A percentile compares a stretch with the other conserved stretches of the same genome.
Conservation (phyloP, 2,797 vertebrate species). For the Sylvia borin region DNA sequence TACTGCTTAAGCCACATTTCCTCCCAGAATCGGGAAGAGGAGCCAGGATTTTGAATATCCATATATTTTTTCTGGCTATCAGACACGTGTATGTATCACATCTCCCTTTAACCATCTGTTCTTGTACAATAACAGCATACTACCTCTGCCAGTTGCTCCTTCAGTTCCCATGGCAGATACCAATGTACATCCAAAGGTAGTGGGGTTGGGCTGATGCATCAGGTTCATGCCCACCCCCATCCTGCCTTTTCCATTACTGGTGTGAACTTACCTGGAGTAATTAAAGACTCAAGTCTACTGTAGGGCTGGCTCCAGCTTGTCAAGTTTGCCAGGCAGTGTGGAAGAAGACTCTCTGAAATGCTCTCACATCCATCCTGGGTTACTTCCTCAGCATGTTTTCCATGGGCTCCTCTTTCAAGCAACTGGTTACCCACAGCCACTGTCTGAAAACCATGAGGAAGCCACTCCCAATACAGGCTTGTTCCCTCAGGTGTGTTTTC, state of each 20-base stretch:
- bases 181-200: neutral
- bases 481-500: neutral
- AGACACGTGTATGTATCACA: neutral
- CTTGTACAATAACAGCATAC: neutral
- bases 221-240: neutral
- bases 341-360: neutral
- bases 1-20: slow-evolving; percentile 16
- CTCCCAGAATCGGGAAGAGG: slow-evolving; percentile 10
- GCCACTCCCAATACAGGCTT: neutral
- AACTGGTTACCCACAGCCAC: neutral
- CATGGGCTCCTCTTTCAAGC: neutral
- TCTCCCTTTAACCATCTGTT: slow-evolving; percentile 24
- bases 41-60: slow-evolving; percentile 39
- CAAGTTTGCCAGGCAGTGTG: neutral
- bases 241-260: neutral
- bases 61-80: slow-evolving; percentile 49
- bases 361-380: neutral
- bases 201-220: neutral
- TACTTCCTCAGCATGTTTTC: neutral
- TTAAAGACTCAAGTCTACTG: neutral
- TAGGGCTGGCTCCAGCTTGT: neutral
- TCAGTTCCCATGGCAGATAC: neutral
- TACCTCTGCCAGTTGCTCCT: neutral
- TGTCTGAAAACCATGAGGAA: neutral
- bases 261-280: neutral